A percentile compares a stretch with the other conserved stretches of the same genome.
Conservation (phyloP, 2,113 vertebrate genomes). For the Alouatta palliata region DNA sequence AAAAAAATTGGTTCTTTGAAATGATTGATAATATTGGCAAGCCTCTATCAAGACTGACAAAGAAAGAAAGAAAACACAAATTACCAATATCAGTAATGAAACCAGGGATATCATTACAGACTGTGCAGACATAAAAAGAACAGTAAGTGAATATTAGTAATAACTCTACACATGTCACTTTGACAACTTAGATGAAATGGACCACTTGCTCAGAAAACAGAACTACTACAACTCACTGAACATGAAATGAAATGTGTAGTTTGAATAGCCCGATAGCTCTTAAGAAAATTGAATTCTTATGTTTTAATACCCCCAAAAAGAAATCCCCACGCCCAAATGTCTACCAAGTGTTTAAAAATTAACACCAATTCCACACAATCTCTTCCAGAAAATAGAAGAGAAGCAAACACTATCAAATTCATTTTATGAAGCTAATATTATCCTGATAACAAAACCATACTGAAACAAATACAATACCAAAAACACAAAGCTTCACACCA, state of each 20-base stretch:
- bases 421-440: conserved; percentile 9
- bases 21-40: neutral
- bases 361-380: neutral
- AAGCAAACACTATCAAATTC: neutral
- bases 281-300: neutral
- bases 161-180: neutral
- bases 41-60: neutral
- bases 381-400: neutral
- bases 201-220: neutral
- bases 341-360: neutral
- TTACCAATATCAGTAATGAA: neutral
- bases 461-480: neutral
- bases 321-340: neutral
- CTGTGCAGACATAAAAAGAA: neutral
- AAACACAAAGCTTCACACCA: conserved; percentile 7
- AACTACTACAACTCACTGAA: neutral
- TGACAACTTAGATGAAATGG: neutral
- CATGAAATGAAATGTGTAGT: neutral
- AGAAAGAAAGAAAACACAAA: neutral
- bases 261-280: neutral
- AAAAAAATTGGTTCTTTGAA: neutral
- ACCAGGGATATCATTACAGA: neutral
- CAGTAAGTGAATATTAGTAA: neutral
- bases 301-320: neutral
- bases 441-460: neutral